A percentile compares a stretch with the other conserved stretches of the same genome.
Conservation (phyloP, 2,113 vertebrate species). For the Tachysurus vachellii region DNA sequence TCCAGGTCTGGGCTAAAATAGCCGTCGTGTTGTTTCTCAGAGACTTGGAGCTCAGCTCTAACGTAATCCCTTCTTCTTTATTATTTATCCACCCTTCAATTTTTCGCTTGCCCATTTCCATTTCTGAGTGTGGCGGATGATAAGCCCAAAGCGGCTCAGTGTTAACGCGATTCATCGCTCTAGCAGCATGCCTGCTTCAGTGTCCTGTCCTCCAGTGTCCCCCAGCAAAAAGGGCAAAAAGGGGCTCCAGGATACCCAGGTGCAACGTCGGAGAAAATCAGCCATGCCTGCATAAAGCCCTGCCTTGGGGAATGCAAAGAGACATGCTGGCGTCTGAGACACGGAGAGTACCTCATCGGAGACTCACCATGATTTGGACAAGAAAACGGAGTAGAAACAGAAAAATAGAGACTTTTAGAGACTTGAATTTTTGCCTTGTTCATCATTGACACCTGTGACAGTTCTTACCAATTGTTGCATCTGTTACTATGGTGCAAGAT, state of each 20-base stretch:
- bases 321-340: neutral
- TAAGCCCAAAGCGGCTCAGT: conserved; percentile 27
- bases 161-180: conserved; percentile 11
- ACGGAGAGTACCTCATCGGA: neutral
- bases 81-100: conserved; percentile 52
- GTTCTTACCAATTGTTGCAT: neutral
- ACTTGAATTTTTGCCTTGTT: neutral
- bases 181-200: neutral
- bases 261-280: neutral
- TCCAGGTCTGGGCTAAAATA: conserved; percentile 18
- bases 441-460: neutral
- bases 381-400: neutral
- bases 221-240: neutral
- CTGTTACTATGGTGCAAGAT: neutral
- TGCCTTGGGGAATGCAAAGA: neutral
- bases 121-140: conserved; percentile 26
- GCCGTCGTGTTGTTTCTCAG: conserved; percentile 10
- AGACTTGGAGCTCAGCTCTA: conserved; percentile 44
- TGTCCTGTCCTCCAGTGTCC: conserved; percentile 12
- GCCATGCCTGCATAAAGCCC: conserved; percentile 17
- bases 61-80: conserved; percentile 42
- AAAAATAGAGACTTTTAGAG: neutral
- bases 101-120: conserved; percentile 34
- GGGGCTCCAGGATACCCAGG: conserved; percentile 17
- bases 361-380: neutral